Evolutionary conservation across 2,888 invertebrate species (phyloP), one percentile per base, ranked within the genome.

Genomic region (Argyresthia goedartella): DNA sequence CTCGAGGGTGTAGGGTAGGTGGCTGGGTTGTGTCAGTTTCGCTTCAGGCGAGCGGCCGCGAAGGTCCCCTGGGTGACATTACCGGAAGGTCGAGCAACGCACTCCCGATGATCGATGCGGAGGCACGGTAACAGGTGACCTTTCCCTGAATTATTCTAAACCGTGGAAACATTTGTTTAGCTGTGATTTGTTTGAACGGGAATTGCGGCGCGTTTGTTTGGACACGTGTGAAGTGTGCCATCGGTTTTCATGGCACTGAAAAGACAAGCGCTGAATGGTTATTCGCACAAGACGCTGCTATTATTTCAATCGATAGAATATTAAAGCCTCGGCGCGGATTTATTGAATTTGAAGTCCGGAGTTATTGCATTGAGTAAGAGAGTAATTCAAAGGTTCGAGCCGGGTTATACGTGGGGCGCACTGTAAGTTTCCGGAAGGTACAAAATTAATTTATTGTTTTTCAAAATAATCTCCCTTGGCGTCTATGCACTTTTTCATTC

Each of bases 71-170:
- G 84, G 81, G 85, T 66, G 64, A 76, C 81, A 82, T 85, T 85
- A 85, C 73, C 72, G 72, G 71, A 76, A 80, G 76, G 73, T 78
- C 76, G 67, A 73, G 69, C 56, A 68, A 73, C 81, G 76, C 75
- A 79, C 80, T 79, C 80, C 78, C 76, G 79, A 86, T 86, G 86
- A 86, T 86, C 85, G 85, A 86, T 84, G 84, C 73, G 75, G 79
- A 77, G 80, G 74, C 74, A 79, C 81, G 76, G 76, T 80, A 80
- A 84, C 84, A 82, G 80, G 84, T 86, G 85, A 85, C 85, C 85
- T 85, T 81, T 81, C 71, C 62, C 67, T 82, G 78, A 84, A 85
- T 85, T 85, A 85, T 84, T 84, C 71, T 71, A 80, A 78, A 80
- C 80, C 77, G 80, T 76, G 76, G 80, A 81, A 81, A 79, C 73